Evolutionary conservation across 2,113 vertebrate species (phyloP).

Genomic region (Halichoerus grypus): DNA sequence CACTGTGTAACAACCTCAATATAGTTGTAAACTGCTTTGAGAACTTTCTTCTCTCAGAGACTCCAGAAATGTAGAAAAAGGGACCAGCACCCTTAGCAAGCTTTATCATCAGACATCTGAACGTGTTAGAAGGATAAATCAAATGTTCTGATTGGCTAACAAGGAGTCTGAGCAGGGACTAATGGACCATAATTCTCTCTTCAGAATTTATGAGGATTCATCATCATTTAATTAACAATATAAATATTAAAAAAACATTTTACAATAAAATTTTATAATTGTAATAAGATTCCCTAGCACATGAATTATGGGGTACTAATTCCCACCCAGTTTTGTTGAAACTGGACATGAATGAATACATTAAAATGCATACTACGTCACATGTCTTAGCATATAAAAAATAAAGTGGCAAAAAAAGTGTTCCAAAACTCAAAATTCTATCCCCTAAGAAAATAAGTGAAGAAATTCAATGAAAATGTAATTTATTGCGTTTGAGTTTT

Average conservation of each 20-base stretch:
- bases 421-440: constrained; percentile 78
- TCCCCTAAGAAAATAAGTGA: constrained; percentile 79
- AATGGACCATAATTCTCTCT: constrained; percentile 83
- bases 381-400: constrained; percentile 82
- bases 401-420: constrained; percentile 80
- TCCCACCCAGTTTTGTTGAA: constrained; percentile 87
- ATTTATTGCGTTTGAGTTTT: constrained; percentile 81
- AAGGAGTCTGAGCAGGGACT: constrained; percentile 83
- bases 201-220: constrained; percentile 87
- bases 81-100: neutral
- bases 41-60: neutral
- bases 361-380: constrained; percentile 83
- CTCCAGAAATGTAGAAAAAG: constrained; percentile 55
- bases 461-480: constrained; percentile 81
- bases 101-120: constrained; percentile 41
- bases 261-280: constrained; percentile 90
- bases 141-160: constrained; percentile 82
- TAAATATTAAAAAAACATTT: constrained; percentile 90
- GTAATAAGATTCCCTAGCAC: constrained; percentile 83
- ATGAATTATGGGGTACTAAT: constrained; percentile 87
- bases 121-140: constrained; percentile 65
- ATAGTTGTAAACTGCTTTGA: neutral
- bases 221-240: constrained; percentile 89
- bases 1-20: neutral
- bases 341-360: constrained; percentile 82